These are phyloP conservation scores for Pararge aegeria DNA, from an alignment of 1,140 invertebrate genomes.

Conservation along the genomic window DNA sequence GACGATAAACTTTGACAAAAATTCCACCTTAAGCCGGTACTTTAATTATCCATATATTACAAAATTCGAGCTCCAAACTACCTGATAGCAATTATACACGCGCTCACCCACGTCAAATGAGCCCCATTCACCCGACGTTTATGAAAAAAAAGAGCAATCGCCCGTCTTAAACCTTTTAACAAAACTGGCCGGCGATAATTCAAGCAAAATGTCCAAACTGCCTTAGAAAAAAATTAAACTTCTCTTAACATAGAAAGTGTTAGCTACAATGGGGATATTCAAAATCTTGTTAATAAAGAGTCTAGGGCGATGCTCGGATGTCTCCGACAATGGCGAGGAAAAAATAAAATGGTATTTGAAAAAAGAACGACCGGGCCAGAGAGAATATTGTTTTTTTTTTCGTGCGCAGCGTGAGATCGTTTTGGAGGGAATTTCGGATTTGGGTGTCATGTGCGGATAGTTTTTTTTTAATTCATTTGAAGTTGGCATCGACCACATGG, in stretches of 20 bases:
- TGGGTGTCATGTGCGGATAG: slow-evolving; percentile 67
- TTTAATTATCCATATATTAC: slow-evolving; percentile 78
- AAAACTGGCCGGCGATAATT: slow-evolving; percentile 74
- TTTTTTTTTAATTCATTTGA: slow-evolving; percentile 54
- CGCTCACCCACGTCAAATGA: slow-evolving; percentile 73
- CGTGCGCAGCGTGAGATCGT: slow-evolving; percentile 66
- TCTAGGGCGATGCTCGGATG: slow-evolving; percentile 52
- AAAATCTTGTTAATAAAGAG: slow-evolving; percentile 77
- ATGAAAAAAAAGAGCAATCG: slow-evolving; percentile 61
- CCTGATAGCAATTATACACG: slow-evolving; percentile 75
- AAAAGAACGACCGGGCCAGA: slow-evolving; percentile 50
- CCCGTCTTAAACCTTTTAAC: slow-evolving; percentile 70
- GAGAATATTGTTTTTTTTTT: slow-evolving; percentile 44
- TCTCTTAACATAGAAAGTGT: slow-evolving; percentile 74
- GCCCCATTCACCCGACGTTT: slow-evolving; percentile 62
- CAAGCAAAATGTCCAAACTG: slow-evolving; percentile 77
- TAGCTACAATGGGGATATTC: slow-evolving; percentile 75
- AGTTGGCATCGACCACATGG: slow-evolving; percentile 53
- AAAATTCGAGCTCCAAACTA: slow-evolving; percentile 58
- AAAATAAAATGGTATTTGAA: slow-evolving; percentile 50
- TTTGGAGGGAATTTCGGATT: slow-evolving; percentile 68
- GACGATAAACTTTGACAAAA: slow-evolving; percentile 76
- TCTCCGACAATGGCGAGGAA: slow-evolving; percentile 44
- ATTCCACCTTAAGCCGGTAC: slow-evolving; percentile 72
- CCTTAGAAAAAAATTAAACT: slow-evolving; percentile 47